These are phyloP conservation scores for Bos taurus DNA, from an alignment of 2,113 vertebrate genomes.

Conservation along the genomic window ARS-UCD2.0 NC_037336.1:72445001-72445500, in stretches of 20 bases:
- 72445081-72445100: conserved; percentile 16
- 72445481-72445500: background rate
- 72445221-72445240: background rate
- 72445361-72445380: background rate
- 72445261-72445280: background rate
- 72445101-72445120: background rate
- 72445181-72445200: background rate
- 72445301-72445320: background rate
- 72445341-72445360: background rate
- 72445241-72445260: background rate
- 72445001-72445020: conserved; percentile 46
- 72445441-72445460: background rate
- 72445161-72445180: background rate
- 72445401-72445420: background rate
- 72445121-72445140: background rate
- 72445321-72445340: background rate
- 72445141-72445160: background rate
- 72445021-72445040: conserved; percentile 32
- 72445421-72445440: background rate
- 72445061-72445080: conserved; percentile 46
- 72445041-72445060: background rate
- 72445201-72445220: background rate
- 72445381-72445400: background rate
- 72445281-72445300: background rate
- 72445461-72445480: background rate